phyloP scores from a whole-genome alignment of 2,797 vertebrate species.

The Dendrocincla tyrannina region DNA sequence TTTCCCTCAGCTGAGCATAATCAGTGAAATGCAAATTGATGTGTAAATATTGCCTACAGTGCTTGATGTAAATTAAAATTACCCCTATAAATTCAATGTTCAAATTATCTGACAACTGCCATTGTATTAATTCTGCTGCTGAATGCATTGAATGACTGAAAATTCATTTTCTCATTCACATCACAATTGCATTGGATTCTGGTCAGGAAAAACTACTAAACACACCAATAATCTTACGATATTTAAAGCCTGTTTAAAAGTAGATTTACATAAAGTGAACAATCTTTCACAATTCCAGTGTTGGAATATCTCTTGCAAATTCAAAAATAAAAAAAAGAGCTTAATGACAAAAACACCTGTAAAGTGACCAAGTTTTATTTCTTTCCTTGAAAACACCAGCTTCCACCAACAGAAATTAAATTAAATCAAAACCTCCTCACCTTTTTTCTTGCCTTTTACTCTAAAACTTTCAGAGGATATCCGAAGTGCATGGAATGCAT shows the following conservation, averaged over 20 bases:
- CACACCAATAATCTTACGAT: slow-evolving; percentile 21
- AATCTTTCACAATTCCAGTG: not conserved
- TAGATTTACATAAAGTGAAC: not conserved
- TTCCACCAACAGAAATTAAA: not conserved
- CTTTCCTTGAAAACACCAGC: not conserved
- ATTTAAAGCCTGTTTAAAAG: slow-evolving; percentile 54
- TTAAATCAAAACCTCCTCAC: no score
- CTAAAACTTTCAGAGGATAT: not conserved
- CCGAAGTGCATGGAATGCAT: not conserved
- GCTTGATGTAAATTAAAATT: slow-evolving; percentile 63
- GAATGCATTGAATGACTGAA: slow-evolving; percentile 44
- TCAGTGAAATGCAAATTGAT: slow-evolving; percentile 50
- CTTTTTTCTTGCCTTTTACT: not conserved
- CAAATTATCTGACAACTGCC: slow-evolving; percentile 53
- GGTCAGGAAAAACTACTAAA: slow-evolving; percentile 36
- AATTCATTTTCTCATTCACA: slow-evolving; percentile 56
- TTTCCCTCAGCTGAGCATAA: not conserved
- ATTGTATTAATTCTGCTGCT: slow-evolving; percentile 53
- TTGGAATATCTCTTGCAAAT: not conserved
- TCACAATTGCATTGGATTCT: slow-evolving; percentile 47
- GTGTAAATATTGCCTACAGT: slow-evolving; percentile 29
- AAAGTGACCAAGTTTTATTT: not conserved
- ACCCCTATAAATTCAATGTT: slow-evolving; percentile 38
- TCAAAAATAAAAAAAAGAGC: not conserved
- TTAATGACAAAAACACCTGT: not conserved